phyloP scores from a whole-genome alignment of 2,888 invertebrate species.

The Trissonchulus latispiculum region DNA sequence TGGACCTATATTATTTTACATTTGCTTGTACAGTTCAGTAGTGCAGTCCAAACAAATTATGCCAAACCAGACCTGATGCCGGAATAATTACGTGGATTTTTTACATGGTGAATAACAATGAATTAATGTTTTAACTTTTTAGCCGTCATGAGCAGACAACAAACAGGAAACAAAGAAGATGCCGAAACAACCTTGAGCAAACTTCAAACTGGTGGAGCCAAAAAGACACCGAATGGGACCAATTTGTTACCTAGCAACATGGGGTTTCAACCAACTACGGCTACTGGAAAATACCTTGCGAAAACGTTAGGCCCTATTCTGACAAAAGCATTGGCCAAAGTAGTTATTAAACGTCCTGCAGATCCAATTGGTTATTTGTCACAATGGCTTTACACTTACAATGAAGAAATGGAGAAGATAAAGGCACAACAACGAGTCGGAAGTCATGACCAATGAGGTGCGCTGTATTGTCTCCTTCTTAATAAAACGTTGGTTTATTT shows the following conservation, averaged over 20 bases:
- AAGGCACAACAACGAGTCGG: no score
- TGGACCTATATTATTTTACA: no score
- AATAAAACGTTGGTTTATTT: no score
- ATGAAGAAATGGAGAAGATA: conserved; percentile 23
- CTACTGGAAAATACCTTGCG: conserved; percentile 46
- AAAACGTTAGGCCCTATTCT: conserved; percentile 46
- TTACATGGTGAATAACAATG: no score
- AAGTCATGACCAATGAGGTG: no score
- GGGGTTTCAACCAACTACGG: conserved; percentile 39
- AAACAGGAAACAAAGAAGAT: conserved; percentile 21
- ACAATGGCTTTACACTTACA: conserved; percentile 46
- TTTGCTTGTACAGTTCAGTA: no score
- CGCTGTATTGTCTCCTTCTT: no score
- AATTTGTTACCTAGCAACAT: conserved; percentile 26
- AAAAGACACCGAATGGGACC: conserved; percentile 26
- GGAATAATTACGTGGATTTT: no score
- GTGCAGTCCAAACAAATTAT: no score
- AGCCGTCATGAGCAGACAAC: background rate
- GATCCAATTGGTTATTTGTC: conserved; percentile 48
- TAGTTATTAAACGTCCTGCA: conserved; percentile 45
- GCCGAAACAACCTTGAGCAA: conserved; percentile 20
- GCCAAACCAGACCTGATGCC: no score
- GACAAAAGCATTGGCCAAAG: conserved; percentile 47
- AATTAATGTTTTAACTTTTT: no score
- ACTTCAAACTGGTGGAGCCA: conserved; percentile 36